A percentile compares a stretch with the other conserved stretches of the same genome.
Conservation (phyloP, 2,113 vertebrate genomes). For the Pipra filicauda region DNA sequence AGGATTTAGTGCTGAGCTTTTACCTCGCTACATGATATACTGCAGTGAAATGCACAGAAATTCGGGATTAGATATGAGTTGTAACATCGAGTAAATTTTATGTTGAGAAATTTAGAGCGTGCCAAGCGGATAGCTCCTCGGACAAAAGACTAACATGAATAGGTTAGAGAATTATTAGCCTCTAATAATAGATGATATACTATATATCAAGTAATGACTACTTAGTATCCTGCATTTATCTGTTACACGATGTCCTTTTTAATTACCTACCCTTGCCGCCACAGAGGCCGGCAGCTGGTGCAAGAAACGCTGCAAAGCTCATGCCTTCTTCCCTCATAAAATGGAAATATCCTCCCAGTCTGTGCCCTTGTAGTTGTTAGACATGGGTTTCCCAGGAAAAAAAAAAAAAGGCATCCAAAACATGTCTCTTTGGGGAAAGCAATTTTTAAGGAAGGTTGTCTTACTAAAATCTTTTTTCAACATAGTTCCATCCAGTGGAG, state of each 20-base stretch:
- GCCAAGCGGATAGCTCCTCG: background rate
- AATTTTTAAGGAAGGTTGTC: background rate
- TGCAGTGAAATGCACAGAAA: slow-evolving; percentile 40
- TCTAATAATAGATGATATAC: slow-evolving; percentile 55
- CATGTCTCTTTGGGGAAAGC: background rate
- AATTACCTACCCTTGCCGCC: slow-evolving; percentile 33
- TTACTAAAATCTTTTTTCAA: background rate
- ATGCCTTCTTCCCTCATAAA: background rate
- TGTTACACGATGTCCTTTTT: slow-evolving; percentile 46
- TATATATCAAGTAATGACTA: slow-evolving; percentile 53
- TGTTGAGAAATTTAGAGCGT: slow-evolving; percentile 28
- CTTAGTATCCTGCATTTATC: slow-evolving; percentile 55
- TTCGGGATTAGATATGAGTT: slow-evolving; percentile 40
- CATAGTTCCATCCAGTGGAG: fast-evolving
- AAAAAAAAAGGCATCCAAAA: background rate
- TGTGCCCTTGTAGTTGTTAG: background rate
- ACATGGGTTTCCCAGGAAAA: background rate
- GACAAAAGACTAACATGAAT: slow-evolving; percentile 53
- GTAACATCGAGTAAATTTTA: slow-evolving; percentile 55
- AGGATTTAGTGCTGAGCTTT: slow-evolving; percentile 53
- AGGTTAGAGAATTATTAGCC: slow-evolving; percentile 62
- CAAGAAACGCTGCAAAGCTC: background rate
- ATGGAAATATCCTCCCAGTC: background rate
- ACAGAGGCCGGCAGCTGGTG: background rate
- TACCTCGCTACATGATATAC: slow-evolving; percentile 32